These are phyloP conservation scores for Polyploca ridens DNA, from an alignment of 2,888 invertebrate species.

Conservation along the genomic window DNA sequence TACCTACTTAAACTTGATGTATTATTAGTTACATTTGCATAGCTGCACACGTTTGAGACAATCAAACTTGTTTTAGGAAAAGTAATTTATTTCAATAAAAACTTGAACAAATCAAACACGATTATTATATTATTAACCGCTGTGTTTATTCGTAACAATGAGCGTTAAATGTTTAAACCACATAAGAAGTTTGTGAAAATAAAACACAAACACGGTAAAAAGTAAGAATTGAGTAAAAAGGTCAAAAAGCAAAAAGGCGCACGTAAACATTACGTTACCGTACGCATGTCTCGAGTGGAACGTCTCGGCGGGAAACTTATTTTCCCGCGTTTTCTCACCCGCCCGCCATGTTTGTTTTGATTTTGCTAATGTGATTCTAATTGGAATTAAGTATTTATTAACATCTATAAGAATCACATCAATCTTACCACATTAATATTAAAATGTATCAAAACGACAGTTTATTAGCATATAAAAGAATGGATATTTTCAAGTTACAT, in stretches of 20 bases:
- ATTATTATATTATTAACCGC: background rate
- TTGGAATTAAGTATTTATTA: constrained; percentile 45
- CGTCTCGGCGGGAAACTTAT: constrained; percentile 78
- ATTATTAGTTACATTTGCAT: constrained; percentile 5
- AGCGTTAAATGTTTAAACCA: constrained; percentile 26
- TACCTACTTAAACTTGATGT: background rate
- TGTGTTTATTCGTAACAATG: constrained; percentile 5
- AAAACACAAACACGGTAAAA: constrained; percentile 35
- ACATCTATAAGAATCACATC: constrained; percentile 25
- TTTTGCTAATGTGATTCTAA: constrained; percentile 65
- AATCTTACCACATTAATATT: background rate
- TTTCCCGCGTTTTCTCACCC: constrained; percentile 76
- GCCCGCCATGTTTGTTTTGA: constrained; percentile 60
- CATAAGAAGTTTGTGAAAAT: constrained; percentile 23
- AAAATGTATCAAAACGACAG: background rate
- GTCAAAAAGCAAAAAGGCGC: constrained; percentile 46
- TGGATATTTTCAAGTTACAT: background rate
- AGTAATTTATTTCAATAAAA: background rate
- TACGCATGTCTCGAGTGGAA: constrained; percentile 73
- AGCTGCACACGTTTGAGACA: constrained; percentile 1
- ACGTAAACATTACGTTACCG: constrained; percentile 72
- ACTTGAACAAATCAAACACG: background rate
- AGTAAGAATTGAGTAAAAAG: constrained; percentile 38
- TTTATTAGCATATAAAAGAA: background rate
- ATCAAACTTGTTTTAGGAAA: background rate